These are phyloP conservation scores for Habrosyne pyritoides DNA, from an alignment of 2,888 invertebrate genomes.

Conservation along the genomic window DNA sequence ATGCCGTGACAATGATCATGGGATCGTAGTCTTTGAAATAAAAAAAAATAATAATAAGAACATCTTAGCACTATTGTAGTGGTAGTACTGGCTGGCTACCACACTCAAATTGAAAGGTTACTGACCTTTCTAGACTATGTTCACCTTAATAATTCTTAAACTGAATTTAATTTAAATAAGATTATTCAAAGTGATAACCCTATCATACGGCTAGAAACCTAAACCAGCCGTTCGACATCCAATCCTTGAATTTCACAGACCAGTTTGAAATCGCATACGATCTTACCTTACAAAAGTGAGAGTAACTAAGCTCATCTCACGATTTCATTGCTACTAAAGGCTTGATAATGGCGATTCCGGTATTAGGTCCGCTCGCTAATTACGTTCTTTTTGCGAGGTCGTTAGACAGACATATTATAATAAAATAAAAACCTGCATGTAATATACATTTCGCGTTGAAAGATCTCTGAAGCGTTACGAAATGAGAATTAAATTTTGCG, in stretches of 20 bases:
- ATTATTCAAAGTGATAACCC: background rate
- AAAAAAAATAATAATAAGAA: no score
- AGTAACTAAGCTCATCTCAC: background rate
- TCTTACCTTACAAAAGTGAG: background rate
- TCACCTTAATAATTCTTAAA: no score
- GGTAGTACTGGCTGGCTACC: no score
- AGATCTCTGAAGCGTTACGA: no score
- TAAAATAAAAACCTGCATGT: background rate
- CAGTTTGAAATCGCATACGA: background rate
- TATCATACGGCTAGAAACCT: background rate
- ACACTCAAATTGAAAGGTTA: no score
- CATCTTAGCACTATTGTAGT: no score
- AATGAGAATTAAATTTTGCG: no score
- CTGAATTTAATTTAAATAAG: background rate
- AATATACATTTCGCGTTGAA: no score
- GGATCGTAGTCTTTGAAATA: no score
- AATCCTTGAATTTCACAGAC: background rate
- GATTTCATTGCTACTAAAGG: background rate
- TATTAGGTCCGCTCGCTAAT: background rate
- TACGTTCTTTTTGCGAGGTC: background rate
- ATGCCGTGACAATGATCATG: no score
- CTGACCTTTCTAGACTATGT: no score
- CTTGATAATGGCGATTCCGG: background rate
- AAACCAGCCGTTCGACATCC: background rate
- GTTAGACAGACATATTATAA: background rate